Evolutionary conservation across 2,113 vertebrate genomes (phyloP), one percentile per base, ranked within the genome.

Genomic region (Chitala chitala): DNA sequence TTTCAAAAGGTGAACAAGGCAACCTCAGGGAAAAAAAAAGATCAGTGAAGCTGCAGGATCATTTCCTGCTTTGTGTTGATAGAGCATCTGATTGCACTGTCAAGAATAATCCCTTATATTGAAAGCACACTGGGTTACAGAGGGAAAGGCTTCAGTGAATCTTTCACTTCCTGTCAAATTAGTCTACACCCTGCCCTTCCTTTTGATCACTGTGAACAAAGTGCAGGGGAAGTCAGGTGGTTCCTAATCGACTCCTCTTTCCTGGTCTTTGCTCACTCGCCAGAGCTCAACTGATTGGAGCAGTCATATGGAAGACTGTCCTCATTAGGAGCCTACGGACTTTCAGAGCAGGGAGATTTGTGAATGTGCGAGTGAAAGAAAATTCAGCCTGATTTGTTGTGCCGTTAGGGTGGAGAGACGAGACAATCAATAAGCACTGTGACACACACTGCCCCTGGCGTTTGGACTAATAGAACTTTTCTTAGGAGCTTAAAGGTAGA

Each of bases 121-220:
- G 80, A 72, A 38, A 77, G 61, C 71, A 31, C 10, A 26, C 36
- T 26, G 26, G 65, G 53, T 38, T 54, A 46, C 46, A 31, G 38
- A 58, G 63, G 80, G 55, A 79, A 75, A 81, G 82, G 77, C 76
- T 85, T 77, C 73, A 77, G 26, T 78, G 69, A 81, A 81, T 78
- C 75, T 82, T 73, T 85, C 72, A 74, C 76, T 74, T 75, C 81
- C 71, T 5, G 81, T 79, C 77, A 83, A 79, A 76, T 59, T 76
- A 81, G 76, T 80, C 79, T 69, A 65, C 78, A 83, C 80, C 78
- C 75, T 79, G 86, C 83, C 80, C 81, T 79, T 75, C 80, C 84
- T 85, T 82, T 88, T 86, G 87, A 85, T 89, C 84, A 87, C 85
- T 83, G 84, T 85, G 83, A 86, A 86, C 83, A 81, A 86, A 88